Conservation (phyloP, 2,888 invertebrate genomes). For the Tetramorium bicarinatum region DNA sequence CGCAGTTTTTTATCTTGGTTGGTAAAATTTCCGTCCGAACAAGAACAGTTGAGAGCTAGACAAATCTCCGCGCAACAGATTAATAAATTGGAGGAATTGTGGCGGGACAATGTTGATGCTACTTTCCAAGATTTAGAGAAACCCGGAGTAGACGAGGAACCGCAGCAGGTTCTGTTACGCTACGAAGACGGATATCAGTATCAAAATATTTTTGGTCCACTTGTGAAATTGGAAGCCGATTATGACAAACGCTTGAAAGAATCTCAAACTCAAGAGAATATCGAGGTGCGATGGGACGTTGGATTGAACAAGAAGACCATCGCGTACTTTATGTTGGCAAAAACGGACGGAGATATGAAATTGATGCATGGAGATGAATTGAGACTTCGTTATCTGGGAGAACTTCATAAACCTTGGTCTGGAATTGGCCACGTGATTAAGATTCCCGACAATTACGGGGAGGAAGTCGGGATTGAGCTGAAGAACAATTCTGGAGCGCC, state of each 20-base stretch:
- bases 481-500: conserved; percentile 97
- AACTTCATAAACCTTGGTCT: conserved; percentile 98
- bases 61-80: conserved; percentile 99
- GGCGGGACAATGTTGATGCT: conserved; percentile 99
- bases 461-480: conserved; percentile 98
- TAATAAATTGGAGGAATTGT: conserved; percentile 98
- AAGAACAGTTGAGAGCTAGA: conserved; percentile 97
- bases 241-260: conserved; percentile 99
- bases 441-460: conserved; percentile 98
- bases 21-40: conserved; percentile 98
- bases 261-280: conserved; percentile 99
- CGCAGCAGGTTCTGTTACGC: conserved; percentile 92
- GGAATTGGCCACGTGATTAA: conserved; percentile 99
- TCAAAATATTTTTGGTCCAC: conserved; percentile 98
- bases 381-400: conserved; percentile 96
- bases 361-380: conserved; percentile 99
- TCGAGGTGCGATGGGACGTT: conserved; percentile 99
- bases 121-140: conserved; percentile 99
- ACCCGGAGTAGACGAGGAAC: conserved; percentile 99
- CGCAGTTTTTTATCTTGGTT: conserved; percentile 98
- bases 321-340: conserved; percentile 98
- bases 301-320: conserved; percentile 99
- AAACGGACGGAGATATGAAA: conserved; percentile 99
- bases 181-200: conserved; percentile 99
- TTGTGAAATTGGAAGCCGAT: conserved; percentile 99